A percentile compares a stretch with the other conserved stretches of the same genome.
phyloP scores from a whole-genome alignment of 1,140 invertebrate genomes.

The Drosophila melanica region DNA sequence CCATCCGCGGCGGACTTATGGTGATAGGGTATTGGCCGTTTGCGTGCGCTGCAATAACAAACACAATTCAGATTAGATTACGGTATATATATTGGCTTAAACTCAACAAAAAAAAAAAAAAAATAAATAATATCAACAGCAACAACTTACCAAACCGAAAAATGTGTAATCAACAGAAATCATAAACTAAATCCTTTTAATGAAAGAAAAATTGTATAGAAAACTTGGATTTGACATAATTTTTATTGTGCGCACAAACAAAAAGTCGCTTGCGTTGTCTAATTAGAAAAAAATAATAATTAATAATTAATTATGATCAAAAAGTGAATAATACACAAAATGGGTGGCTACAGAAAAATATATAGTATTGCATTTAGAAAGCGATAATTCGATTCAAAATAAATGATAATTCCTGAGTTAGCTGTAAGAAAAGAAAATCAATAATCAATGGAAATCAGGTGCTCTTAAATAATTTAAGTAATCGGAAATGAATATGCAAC shows the following conservation, averaged over 20 bases:
- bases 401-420: slow-evolving; percentile 63
- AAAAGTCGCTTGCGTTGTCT: slow-evolving; percentile 31
- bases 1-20: slow-evolving; percentile 88
- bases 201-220: slow-evolving; percentile 32
- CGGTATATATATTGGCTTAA: neutral
- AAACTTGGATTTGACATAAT: slow-evolving; percentile 45
- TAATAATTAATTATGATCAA: slow-evolving; percentile 14
- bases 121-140: neutral
- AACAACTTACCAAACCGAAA: slow-evolving; percentile 68
- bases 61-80: slow-evolving; percentile 3
- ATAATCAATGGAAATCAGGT: slow-evolving; percentile 38
- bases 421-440: slow-evolving; percentile 60
- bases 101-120: neutral
- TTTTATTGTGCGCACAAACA: slow-evolving; percentile 56
- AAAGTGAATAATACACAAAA: slow-evolving; percentile 23
- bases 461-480: slow-evolving; percentile 17
- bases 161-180: slow-evolving; percentile 58
- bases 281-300: slow-evolving; percentile 26
- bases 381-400: slow-evolving; percentile 7
- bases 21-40: slow-evolving; percentile 95
- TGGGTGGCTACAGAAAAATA: slow-evolving; percentile 31
- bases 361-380: slow-evolving; percentile 26
- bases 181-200: slow-evolving; percentile 53
- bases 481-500: slow-evolving; percentile 58
- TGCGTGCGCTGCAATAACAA: slow-evolving; percentile 90